Base-by-base conservation (phyloP, 2,113 vertebrate genomes). In the Poeciliopsis occidentalis region DNA sequence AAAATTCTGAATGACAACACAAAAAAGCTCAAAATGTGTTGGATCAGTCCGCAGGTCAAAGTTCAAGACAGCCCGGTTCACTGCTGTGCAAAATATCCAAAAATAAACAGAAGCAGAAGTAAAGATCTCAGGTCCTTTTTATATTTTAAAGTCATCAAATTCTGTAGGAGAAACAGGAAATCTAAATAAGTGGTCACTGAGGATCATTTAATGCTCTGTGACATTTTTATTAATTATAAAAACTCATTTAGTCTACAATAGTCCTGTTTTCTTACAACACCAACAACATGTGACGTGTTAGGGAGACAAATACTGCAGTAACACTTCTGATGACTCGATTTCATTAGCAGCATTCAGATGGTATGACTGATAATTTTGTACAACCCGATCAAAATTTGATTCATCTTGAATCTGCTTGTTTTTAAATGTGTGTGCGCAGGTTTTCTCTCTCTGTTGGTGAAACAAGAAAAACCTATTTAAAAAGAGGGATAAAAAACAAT, bases 11-110 rank as follows among this genome's bases (percentile, higher is more conserved):
- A 26, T 4, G 22, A 29, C 3, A n/a, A 47, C 19, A 37, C 27
- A 51, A 27, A 51, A 26, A 27, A 30, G 19, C 8, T 11, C 8
- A 30, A 67, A 65, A 72, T 12, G 12, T 69, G 39, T 1, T 2
- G 26, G 29, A 73, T 57, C 0, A 22, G 37, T 72, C 31, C 19
- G 2, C 8, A 31, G 26, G 64, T 82, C 75, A 84, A 66, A 80
- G 82, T 34, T 86, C 57, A 75, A 57, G 27, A 78, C 75, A 10
- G 65, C 44, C 0, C 11, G 31, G 29, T 85, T 75, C 27, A 27
- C 29, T 29, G 51, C 51, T n/a, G 8, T n/a, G 5, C 51, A 8
- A n/a, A 8, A 57, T 8, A 6, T 57, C 51, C 2, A 24, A 57
- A 57, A 24, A 8, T 57, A 10, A 57, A 57, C 51, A n/a, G 3